Conservation (phyloP, 2,113 vertebrate species). For the Python bivittatus region DNA sequence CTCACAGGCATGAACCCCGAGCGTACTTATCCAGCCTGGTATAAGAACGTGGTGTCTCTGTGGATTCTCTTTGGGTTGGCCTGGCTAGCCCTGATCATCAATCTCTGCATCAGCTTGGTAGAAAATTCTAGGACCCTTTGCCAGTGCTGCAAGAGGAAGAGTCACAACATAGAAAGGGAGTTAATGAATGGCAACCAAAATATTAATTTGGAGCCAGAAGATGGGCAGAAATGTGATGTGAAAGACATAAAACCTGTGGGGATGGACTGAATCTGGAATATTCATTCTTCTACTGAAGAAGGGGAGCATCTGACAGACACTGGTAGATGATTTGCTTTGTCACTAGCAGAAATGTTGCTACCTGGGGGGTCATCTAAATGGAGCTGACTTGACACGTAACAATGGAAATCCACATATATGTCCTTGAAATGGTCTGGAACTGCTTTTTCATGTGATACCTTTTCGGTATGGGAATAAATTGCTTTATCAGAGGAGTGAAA, state of each 20-base stretch:
- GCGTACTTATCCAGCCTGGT: conserved; percentile 82
- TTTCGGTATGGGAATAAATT: background rate
- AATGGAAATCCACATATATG: background rate
- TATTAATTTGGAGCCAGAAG: background rate
- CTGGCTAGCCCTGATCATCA: conserved; percentile 89
- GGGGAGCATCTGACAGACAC: background rate
- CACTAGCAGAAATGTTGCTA: background rate
- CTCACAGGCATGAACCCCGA: conserved; percentile 81
- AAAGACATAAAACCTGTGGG: conserved; percentile 40
- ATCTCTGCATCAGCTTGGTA: conserved; percentile 82
- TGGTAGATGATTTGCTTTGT: background rate
- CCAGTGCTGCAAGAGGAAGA: conserved; percentile 42
- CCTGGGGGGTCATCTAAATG: conserved; percentile 13
- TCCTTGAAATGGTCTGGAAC: background rate
- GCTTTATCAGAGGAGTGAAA: background rate
- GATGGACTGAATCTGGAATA: conserved; percentile 12
- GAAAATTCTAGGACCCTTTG: conserved; percentile 71
- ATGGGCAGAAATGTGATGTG: conserved; percentile 15
- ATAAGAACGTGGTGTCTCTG: conserved; percentile 80
- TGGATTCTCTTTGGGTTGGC: conserved; percentile 96
- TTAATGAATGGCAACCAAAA: conserved; percentile 45
- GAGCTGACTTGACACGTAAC: background rate
- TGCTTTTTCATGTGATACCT: background rate
- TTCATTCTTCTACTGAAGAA: conserved; percentile 26
- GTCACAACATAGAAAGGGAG: conserved; percentile 28